Conservation (phyloP, 2,888 invertebrate species). For the Ceramica pisi region DNA sequence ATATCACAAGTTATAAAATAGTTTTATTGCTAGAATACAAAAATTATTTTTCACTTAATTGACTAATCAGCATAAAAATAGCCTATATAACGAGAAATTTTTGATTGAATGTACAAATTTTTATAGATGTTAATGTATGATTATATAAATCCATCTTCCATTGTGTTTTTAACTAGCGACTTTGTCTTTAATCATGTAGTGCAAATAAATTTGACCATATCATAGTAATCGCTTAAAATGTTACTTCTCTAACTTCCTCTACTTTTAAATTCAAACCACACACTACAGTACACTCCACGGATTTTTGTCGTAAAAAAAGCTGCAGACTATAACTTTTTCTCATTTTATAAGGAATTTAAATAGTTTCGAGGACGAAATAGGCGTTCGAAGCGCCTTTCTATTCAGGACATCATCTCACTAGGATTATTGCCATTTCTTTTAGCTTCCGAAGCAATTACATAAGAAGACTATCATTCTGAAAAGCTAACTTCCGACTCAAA, state of each 20-base stretch:
- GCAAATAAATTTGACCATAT: background rate
- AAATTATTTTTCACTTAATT: slow-evolving; percentile 46
- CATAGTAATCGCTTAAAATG: background rate
- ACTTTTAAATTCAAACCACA: slow-evolving; percentile 8
- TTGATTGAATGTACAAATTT: slow-evolving; percentile 36
- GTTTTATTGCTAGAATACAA: slow-evolving; percentile 60
- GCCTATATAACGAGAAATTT: slow-evolving; percentile 14
- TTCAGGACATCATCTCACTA: no score
- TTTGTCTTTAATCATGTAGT: background rate
- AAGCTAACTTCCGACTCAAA: background rate
- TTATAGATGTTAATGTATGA: slow-evolving; percentile 10
- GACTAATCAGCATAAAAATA: slow-evolving; percentile 32
- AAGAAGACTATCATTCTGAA: background rate
- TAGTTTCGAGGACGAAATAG: no score
- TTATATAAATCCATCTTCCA: background rate
- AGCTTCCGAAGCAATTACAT: background rate
- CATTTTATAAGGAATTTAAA: background rate
- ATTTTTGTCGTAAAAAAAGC: background rate
- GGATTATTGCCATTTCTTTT: background rate
- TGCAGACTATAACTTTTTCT: background rate
- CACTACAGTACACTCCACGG: slow-evolving; percentile 6
- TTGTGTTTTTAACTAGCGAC: slow-evolving; percentile 8
- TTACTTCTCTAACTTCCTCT: background rate
- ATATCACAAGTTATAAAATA: slow-evolving; percentile 57
- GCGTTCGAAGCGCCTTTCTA: background rate